A percentile compares a stretch with the other conserved stretches of the same genome.
Evolutionary conservation across 2,888 invertebrate genomes (phyloP).

Genomic region (Xestoiulus laeticollis): DNA sequence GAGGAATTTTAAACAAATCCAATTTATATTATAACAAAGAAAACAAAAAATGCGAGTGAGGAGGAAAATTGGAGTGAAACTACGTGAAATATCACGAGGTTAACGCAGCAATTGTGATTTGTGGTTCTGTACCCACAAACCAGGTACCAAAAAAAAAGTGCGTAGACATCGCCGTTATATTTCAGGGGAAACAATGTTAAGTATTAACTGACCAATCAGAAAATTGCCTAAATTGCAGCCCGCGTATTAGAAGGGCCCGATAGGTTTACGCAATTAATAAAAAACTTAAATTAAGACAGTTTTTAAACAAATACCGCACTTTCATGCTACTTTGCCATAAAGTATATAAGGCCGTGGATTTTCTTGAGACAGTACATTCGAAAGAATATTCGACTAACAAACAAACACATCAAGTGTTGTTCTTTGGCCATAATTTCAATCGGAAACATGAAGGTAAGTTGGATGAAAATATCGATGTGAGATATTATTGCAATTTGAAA

Average conservation of each 20-base stretch:
- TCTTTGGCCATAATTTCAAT: not conserved
- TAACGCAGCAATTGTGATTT: slow-evolving; percentile 42
- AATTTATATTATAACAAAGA: slow-evolving; percentile 31
- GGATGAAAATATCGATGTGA: not conserved
- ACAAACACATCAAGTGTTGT: slow-evolving; percentile 30
- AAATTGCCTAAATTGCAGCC: not conserved
- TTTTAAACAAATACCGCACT: slow-evolving; percentile 32
- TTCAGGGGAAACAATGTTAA: not conserved
- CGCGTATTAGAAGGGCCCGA: slow-evolving; percentile 20
- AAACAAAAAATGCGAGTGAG: slow-evolving; percentile 21
- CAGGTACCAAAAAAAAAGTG: not conserved
- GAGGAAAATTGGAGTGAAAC: slow-evolving; percentile 44
- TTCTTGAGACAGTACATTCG: slow-evolving; percentile 21
- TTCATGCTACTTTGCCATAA: not conserved
- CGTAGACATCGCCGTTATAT: not conserved
- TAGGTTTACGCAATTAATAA: not conserved
- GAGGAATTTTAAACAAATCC: slow-evolving; percentile 41
- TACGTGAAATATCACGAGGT: slow-evolving; percentile 47
- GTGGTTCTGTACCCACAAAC: not conserved
- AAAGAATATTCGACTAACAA: not conserved
- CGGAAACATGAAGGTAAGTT: slow-evolving; percentile 43
- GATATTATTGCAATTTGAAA: no score
- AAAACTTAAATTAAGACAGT: slow-evolving; percentile 34
- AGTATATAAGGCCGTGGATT: slow-evolving; percentile 31
- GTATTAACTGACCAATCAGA: slow-evolving; percentile 23